Conservation (phyloP, 2,797 vertebrate genomes). For the Gallirallus australis region DNA sequence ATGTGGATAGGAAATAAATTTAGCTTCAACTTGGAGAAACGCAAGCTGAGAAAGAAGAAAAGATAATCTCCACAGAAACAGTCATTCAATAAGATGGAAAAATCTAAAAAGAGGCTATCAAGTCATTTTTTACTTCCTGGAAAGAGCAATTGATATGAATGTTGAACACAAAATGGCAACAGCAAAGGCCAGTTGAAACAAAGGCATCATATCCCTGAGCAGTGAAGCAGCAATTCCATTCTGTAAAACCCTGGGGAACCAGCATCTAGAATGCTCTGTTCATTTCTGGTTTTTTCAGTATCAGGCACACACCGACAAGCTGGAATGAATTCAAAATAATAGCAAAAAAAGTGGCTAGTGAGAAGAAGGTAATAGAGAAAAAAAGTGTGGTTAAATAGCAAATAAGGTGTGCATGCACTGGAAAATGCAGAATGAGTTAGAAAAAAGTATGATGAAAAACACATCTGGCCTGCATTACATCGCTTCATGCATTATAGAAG, state of each 20-base stretch:
- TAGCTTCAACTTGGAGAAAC: slow-evolving; percentile 49
- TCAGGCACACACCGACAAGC: not conserved
- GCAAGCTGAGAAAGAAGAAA: slow-evolving; percentile 4
- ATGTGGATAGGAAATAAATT: slow-evolving; percentile 62
- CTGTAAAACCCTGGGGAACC: not conserved
- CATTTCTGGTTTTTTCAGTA: not conserved
- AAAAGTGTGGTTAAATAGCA: not conserved
- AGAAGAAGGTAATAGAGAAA: not conserved
- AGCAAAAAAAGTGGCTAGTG: not conserved
- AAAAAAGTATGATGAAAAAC: not conserved
- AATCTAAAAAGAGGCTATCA: slow-evolving; percentile 14
- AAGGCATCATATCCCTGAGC: not conserved
- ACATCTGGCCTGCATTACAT: not conserved
- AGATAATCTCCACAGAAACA: slow-evolving; percentile 64
- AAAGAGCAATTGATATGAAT: slow-evolving; percentile 15
- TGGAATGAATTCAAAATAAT: not conserved
- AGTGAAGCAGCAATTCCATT: not conserved
- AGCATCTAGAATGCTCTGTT: not conserved
- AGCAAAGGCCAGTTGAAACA: slow-evolving; percentile 17
- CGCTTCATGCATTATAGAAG: not conserved
- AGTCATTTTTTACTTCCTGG: slow-evolving; percentile 47
- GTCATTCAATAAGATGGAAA: slow-evolving; percentile 40
- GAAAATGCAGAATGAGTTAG: not conserved
- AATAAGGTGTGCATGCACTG: not conserved
- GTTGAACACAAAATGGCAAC: slow-evolving; percentile 9